Evolutionary conservation across 2,888 invertebrate species (phyloP), one percentile per base, ranked within the genome.

Genomic region (Maniola hyperantus): DNA sequence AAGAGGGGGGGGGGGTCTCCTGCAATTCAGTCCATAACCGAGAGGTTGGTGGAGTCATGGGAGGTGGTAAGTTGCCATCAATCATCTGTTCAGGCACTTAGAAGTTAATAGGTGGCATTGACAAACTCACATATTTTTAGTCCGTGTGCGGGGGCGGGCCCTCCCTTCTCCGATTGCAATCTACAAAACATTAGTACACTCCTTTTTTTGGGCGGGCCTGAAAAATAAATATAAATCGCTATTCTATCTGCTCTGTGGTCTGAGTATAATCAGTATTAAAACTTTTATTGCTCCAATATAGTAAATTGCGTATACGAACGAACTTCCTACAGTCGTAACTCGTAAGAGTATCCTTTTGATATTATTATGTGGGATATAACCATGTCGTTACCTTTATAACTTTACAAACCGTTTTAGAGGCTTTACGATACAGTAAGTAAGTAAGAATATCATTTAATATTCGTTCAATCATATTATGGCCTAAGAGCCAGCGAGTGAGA

Each of bases 261-360:
- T 51, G 33, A 46, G 44, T 18, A 15, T 42, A 42, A 51, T 61
- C 57, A 58, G 62, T 63, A 68, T 66, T 68, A 68, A 68, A 68
- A 65, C 44, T 65, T 68, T 68, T 65, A 68, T 48, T 18, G 62
- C 53, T 26, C 18, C 68, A 63, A 68, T 68, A 68, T 62, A 46
- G 65, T 62, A 65, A 53, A 68, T 68, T 65, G 60, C 65, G 55
- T 61, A 39, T 42, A 44, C 60, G 15, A 58, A 42, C 58, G 59
- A 34, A 60, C 55, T 48, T 50, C 26, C 20, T 15, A 44, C 55
- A 46, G 55, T 46, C 64, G 53, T 51, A 51, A 26, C 39, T 39
- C 39, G 44, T 39, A 33, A 13, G 15, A 4, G 34, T 8, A 8
- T 18, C 39, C 39, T 39, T 0, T 18, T 7, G 36, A 55, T 55